These are phyloP conservation scores for Pissodes strobi DNA, from an alignment of 1,140 invertebrate species.

Conservation along the genomic window DNA sequence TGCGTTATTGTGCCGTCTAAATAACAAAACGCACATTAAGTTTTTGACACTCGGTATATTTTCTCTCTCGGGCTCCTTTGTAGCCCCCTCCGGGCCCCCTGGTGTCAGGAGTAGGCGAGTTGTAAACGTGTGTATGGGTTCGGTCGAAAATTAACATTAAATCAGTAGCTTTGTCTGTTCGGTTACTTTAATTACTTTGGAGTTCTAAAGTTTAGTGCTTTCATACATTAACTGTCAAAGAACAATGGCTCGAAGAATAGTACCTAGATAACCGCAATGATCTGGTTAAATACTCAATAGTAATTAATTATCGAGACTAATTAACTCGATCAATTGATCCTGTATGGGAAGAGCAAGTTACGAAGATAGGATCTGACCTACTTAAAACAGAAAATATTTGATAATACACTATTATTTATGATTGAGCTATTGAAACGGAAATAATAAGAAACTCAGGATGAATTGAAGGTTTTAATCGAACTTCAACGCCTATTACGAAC, in stretches of 20 bases:
- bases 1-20: constrained; percentile 15
- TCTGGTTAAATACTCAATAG: neutral
- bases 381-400: too few relatives aligned
- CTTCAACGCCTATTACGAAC: too few relatives aligned
- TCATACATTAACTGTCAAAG: neutral
- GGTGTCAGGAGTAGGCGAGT: constrained; percentile 12
- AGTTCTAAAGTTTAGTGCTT: neutral
- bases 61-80: constrained; percentile 10
- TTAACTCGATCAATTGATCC: too few relatives aligned
- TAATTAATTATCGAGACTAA: too few relatives aligned
- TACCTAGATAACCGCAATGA: neutral
- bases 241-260: neutral
- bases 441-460: too few relatives aligned
- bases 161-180: constrained; percentile 7
- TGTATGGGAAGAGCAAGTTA: too few relatives aligned
- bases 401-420: too few relatives aligned
- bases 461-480: too few relatives aligned
- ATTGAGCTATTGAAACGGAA: too few relatives aligned
- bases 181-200: constrained; percentile 10
- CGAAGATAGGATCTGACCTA: too few relatives aligned
- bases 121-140: constrained; percentile 6
- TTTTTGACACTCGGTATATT: constrained; percentile 21
- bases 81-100: neutral
- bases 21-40: constrained; percentile 15
- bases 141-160: constrained; percentile 19